A percentile compares a stretch with the other conserved stretches of the same genome.
Conservation (phyloP, 2,113 vertebrate genomes). For the Misgurnus anguillicaudatus region DNA sequence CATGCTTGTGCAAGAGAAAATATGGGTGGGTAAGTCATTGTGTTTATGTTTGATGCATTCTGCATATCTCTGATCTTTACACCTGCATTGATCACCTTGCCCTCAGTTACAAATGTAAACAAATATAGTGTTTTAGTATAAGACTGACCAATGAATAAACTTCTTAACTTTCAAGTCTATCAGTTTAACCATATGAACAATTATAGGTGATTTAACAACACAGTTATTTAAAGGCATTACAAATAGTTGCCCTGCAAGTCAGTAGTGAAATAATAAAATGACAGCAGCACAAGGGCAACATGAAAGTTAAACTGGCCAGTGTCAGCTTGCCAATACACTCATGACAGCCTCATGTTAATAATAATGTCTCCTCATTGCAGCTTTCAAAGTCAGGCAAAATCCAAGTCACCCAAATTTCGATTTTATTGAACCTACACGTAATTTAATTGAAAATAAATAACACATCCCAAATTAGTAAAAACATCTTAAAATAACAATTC, state of each 20-base stretch:
- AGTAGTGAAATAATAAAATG: background rate
- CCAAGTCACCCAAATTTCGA: background rate
- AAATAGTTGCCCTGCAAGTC: background rate
- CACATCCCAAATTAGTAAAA: too few species aligned
- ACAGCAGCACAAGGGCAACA: slow-evolving; percentile 1
- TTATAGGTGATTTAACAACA: background rate
- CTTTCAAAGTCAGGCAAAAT: background rate
- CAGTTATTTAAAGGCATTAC: background rate
- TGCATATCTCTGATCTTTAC: background rate
- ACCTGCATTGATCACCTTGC: background rate
- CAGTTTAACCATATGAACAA: background rate
- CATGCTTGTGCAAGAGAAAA: background rate
- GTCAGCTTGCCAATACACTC: background rate
- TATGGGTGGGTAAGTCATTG: background rate
- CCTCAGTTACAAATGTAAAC: too few species aligned
- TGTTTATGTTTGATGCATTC: background rate
- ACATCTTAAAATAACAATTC: too few species aligned
- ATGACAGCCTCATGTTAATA: background rate
- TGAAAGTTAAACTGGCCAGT: background rate
- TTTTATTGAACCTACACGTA: background rate
- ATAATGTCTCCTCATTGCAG: background rate
- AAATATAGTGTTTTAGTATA: background rate
- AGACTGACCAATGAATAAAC: background rate
- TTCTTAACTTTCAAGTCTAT: too few species aligned
- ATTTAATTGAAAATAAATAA: too few species aligned